Percentiles rank a stretch among this genome's conserved stretches.
Conservation (phyloP, 1,140 invertebrate species). For the Thaumatotibia leucotreta region DNA sequence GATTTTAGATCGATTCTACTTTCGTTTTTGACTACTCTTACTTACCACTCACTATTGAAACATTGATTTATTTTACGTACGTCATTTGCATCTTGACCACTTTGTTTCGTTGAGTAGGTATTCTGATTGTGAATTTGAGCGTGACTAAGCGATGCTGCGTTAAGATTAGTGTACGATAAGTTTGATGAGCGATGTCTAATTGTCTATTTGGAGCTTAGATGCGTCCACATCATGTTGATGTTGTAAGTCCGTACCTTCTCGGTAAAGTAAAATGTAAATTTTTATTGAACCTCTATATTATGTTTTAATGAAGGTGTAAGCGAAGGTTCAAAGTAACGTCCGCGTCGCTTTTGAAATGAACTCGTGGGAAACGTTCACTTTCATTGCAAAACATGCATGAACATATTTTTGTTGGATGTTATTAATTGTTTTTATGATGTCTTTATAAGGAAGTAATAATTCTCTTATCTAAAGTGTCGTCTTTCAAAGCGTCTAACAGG, state of each 20-base stretch:
- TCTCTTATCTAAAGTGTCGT: too few species aligned
- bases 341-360: not conserved
- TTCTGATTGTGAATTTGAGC: conserved; percentile 5
- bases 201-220: not conserved
- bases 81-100: conserved; percentile 23
- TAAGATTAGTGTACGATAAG: not conserved
- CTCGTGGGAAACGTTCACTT: not conserved
- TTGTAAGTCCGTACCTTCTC: not conserved
- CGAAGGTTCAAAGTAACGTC: not conserved
- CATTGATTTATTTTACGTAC: conserved; percentile 38
- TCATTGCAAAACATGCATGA: not conserved
- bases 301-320: not conserved
- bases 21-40: conserved; percentile 73
- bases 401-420: not conserved
- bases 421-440: not conserved
- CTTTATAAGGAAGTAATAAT: too few species aligned
- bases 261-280: not conserved
- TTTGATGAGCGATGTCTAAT: conserved; percentile 1
- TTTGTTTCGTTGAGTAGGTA: not conserved
- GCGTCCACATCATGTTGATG: not conserved
- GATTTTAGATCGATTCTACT: conserved; percentile 72
- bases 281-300: not conserved
- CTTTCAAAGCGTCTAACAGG: too few species aligned
- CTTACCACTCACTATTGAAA: conserved; percentile 54
- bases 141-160: not conserved